Evolutionary conservation across 2,113 vertebrate genomes (phyloP), one percentile per base, ranked within the genome.

Genomic region (Polyodon spathula): DNA sequence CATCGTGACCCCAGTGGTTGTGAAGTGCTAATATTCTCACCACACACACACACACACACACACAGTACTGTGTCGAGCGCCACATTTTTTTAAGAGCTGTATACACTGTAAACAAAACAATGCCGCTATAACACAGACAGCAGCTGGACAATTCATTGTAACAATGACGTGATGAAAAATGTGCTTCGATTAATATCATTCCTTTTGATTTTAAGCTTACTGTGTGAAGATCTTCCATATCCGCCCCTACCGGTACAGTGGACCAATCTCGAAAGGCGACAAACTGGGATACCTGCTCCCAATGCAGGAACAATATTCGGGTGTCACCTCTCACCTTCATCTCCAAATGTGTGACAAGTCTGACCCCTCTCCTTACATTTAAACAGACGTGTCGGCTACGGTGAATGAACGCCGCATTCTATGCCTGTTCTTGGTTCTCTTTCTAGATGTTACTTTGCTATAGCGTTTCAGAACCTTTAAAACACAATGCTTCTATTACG

Each of bases 151-250:
- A 44, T 44, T 7, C 42, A 44, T 4, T 9, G 42, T 12, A 44
- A 27, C 27, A 27, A 27, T 27, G 27, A 27, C 27, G 27, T 27
- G 27, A 27, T 27, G 42, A 44, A 7, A 7, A 44, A 9, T 44
- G 11, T 44, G 42, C 11, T 44, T 44, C 42, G 7, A 44, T 9
- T 9, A 44, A 9, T 9, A 44, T 56, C 7, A 11, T 2, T 11
- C 44, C 0, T 42, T 42, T 43, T 40, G 38, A 8, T 62, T 27
- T 71, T 5, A 58, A 83, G 81, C 62, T 38, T 42, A 76, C 64
- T 76, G 78, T 37, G 74, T 79, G 59, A 78, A 80, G 68, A 78
- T 84, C 58, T 77, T 78, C 64, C 75, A 81, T 68, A 56, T 84
- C 56, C 70, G 69, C 15, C 75, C 77, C 1, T 72, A 70, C 43